A percentile compares a stretch with the other conserved stretches of the same genome.
phyloP scores from a whole-genome alignment of 2,888 invertebrate species.

The Aleiodes testaceus region DNA sequence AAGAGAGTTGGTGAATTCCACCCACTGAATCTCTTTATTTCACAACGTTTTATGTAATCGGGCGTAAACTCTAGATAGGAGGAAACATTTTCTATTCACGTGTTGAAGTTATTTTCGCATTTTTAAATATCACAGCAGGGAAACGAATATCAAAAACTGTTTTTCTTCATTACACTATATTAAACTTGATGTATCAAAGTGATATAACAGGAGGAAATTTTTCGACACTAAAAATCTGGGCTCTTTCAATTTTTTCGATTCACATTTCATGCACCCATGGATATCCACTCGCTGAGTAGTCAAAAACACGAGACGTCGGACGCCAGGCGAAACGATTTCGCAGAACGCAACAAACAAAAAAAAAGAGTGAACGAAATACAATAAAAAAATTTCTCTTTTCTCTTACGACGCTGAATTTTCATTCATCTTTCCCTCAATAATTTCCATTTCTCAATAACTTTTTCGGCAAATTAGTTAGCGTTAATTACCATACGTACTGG shows the following conservation, averaged over 20 bases:
- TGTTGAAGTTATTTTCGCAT: no score
- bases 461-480: no score
- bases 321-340: conserved; percentile 32
- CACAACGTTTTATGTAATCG: neutral
- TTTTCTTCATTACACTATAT: neutral
- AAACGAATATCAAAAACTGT: neutral
- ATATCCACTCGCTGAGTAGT: neutral
- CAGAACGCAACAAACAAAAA: neutral
- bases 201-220: neutral
- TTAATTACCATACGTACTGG: no score
- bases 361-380: no score
- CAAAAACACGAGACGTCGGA: neutral
- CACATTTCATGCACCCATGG: conserved; percentile 24
- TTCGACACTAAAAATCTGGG: conserved; percentile 5
- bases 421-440: no score
- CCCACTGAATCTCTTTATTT: no score
- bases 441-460: no score
- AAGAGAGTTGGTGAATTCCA: no score
- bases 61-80: conserved; percentile 1
- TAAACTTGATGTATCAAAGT: neutral
- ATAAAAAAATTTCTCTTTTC: no score
- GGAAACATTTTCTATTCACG: neutral
- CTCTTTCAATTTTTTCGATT: neutral
- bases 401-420: no score
- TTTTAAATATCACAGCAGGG: neutral